Percentiles rank a stretch among this genome's conserved stretches.
Conservation (phyloP, 2,797 vertebrate species). For the Amphiprion clarkii region DNA sequence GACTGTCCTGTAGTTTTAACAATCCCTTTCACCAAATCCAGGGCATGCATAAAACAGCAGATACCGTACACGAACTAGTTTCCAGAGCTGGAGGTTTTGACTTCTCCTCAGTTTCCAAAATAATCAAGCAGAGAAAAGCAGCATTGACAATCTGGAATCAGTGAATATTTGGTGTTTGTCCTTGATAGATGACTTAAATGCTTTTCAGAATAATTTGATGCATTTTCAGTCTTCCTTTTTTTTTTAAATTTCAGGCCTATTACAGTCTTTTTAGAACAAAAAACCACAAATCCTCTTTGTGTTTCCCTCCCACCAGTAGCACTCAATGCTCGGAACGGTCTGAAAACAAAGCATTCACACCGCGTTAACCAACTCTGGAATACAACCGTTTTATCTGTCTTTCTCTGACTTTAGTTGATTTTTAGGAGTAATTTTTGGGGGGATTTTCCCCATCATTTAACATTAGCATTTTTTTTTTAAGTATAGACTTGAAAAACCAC, state of each 20-base stretch:
- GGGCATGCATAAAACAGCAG: too few relatives aligned
- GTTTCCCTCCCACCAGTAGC: not conserved
- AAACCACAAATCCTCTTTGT: not conserved
- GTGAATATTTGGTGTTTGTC: not conserved
- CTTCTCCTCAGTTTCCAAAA: not conserved
- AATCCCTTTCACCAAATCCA: too few relatives aligned
- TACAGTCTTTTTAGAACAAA: not conserved
- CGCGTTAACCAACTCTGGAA: not conserved
- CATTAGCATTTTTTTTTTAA: too few relatives aligned
- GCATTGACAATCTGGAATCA: not conserved
- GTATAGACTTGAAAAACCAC: too few relatives aligned
- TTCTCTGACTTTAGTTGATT: not conserved
- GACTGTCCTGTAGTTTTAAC: too few relatives aligned
- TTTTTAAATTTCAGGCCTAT: not conserved
- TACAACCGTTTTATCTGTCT: not conserved
- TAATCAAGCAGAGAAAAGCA: not conserved
- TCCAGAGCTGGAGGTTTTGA: not conserved
- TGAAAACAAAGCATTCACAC: not conserved
- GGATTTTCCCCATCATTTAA: not conserved
- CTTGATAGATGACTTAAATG: not conserved
- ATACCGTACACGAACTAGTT: too few relatives aligned
- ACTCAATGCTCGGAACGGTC: too few relatives aligned
- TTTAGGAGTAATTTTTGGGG: not conserved
- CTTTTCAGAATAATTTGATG: too few relatives aligned
- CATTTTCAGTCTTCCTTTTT: too few relatives aligned